Evolutionary conservation across 2,888 invertebrate genomes (phyloP), one percentile per base, ranked within the genome.

Genomic region (Macrophya annulata): DNA sequence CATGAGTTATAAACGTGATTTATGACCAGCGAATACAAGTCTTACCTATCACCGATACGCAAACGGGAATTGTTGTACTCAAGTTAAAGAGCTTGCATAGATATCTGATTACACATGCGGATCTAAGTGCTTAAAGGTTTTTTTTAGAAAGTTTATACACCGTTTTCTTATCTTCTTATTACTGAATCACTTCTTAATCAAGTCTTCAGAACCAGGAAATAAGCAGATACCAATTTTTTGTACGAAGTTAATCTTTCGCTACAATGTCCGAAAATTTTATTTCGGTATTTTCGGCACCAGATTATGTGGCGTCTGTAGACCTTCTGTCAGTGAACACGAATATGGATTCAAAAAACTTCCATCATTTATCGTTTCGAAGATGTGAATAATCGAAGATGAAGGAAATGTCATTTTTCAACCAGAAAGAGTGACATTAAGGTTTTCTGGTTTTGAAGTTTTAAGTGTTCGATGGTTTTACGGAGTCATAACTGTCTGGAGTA

Each of bases 1-100:
- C 74, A 74, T 74, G 48, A 45, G 45, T 74, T 45, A 74, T 74
- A 74, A 74, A 74, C 21, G 45, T 74, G 74, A 74, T 74, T 74
- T 74, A 74, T 45, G 74, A 74, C 1, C 74, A 45, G 74, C 45
- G 74, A 74, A 74, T 74, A 74, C 45, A 45, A 25, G 74, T 74
- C 45, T 4, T 45, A 45, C 37, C 15, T 68, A 68, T 17, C 25
- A 37, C 37, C 15, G 68, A 37, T 68, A 68, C 68, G 37, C 17
- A 6, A 68, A 68, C 17, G 68, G 37, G 68, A 68, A 37, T 37
- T 17, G 37, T 68, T 68, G 25, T 17, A 68, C 25, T 31, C 31
- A 15, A 65, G 31, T 65, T 15, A 31, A 31, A 65, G 15, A 65
- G 25, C 65, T 65, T 12, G 1, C 37, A 17, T 68, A 17, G 17